A percentile compares a stretch with the other conserved stretches of the same genome.
phyloP scores from a whole-genome alignment of 2,888 invertebrate species.

The Celastrina argiolus region DNA sequence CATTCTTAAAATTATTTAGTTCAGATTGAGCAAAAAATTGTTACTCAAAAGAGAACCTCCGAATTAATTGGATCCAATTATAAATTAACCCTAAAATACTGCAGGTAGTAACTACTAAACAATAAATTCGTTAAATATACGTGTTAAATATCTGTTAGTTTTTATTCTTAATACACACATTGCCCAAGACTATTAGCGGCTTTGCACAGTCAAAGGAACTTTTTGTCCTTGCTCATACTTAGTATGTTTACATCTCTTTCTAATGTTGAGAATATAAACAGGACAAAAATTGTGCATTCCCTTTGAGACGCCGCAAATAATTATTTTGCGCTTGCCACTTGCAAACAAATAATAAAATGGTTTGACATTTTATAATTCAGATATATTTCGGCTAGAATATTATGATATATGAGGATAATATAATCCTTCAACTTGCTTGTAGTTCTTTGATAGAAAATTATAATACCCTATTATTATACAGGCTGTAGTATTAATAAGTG shows the following conservation, averaged over 20 bases:
- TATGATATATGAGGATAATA: too few relatives aligned
- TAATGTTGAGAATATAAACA: not conserved
- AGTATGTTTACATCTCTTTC: slow-evolving; percentile 18
- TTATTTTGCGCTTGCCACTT: slow-evolving; percentile 10
- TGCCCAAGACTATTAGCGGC: slow-evolving; percentile 41
- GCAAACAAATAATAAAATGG: slow-evolving; percentile 1
- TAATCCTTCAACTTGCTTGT: too few relatives aligned
- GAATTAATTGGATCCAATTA: not conserved
- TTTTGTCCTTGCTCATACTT: slow-evolving; percentile 20
- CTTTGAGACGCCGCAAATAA: slow-evolving; percentile 19
- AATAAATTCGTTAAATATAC: slow-evolving; percentile 16
- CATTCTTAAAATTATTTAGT: not conserved
- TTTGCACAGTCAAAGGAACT: slow-evolving; percentile 27
- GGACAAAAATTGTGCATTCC: slow-evolving; percentile 3
- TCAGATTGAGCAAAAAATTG: not conserved
- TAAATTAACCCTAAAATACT: not conserved
- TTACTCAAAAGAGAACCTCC: not conserved
- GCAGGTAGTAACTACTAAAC: not conserved
- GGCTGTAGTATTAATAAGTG: too few relatives aligned
- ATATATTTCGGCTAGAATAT: not conserved
- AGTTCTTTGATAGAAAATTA: too few relatives aligned
- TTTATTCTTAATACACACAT: slow-evolving; percentile 37
- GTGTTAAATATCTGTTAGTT: slow-evolving; percentile 28
- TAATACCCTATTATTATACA: too few relatives aligned
- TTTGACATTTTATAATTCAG: not conserved